Conservation (phyloP, 1,140 invertebrate genomes). For the Halesus radiatus region DNA sequence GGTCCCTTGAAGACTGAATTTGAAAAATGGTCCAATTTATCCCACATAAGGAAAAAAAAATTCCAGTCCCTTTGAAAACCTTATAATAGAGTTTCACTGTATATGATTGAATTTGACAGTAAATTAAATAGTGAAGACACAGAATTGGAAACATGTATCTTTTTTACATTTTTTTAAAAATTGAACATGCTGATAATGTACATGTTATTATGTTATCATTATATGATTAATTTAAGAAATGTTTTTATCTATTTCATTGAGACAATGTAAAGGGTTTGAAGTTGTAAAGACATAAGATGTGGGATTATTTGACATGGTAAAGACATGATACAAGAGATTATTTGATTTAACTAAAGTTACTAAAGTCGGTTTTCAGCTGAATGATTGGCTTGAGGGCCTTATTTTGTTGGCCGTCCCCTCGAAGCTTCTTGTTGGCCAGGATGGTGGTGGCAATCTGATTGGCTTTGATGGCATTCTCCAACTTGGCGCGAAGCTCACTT, state of each 20-base stretch:
- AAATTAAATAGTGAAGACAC: too few relatives aligned
- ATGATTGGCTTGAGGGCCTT: slow-evolving; percentile 82
- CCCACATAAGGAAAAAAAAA: too few relatives aligned
- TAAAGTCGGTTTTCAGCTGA: slow-evolving; percentile 96
- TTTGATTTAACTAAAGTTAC: slow-evolving; percentile 82
- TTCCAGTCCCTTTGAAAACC: too few relatives aligned
- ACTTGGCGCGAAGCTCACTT: slow-evolving; percentile 81
- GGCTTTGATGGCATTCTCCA: slow-evolving; percentile 89
- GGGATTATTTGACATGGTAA: background rate
- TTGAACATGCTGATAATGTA: background rate
- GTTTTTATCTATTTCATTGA: background rate
- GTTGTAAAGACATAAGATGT: too few relatives aligned
- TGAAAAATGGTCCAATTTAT: too few relatives aligned
- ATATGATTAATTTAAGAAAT: background rate
- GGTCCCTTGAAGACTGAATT: too few relatives aligned
- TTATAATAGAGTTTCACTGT: too few relatives aligned
- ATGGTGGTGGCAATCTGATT: slow-evolving; percentile 73
- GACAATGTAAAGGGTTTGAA: too few relatives aligned
- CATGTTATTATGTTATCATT: background rate
- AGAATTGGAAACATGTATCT: background rate
- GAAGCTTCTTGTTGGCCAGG: slow-evolving; percentile 64
- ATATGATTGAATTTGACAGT: too few relatives aligned
- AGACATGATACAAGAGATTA: background rate
- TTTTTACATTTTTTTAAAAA: background rate
- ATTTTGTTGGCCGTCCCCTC: slow-evolving; percentile 70